These are phyloP conservation scores for Sternarchorhynchus goeldii DNA, from an alignment of 2,797 vertebrate species.

Conservation along the genomic window DNA sequence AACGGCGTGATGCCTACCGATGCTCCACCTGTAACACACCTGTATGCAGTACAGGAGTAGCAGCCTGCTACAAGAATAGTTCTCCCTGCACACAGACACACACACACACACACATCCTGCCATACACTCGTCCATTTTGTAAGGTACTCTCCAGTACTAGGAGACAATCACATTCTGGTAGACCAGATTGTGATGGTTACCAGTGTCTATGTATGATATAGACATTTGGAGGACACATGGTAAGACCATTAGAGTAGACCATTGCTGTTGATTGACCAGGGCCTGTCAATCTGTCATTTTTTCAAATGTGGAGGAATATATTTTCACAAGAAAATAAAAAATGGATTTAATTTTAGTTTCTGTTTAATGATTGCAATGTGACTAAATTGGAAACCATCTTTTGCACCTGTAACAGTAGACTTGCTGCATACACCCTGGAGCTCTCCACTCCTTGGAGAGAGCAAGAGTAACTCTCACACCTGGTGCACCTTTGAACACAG, in stretches of 20 bases:
- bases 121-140: background rate
- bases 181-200: too few species aligned
- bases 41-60: constrained; percentile 20
- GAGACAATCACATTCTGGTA: too few species aligned
- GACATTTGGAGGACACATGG: too few species aligned
- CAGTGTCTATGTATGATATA: too few species aligned
- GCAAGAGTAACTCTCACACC: constrained; percentile 16
- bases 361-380: too few species aligned
- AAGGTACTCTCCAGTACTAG: too few species aligned
- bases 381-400: constrained; percentile 5
- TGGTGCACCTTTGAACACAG: constrained; percentile 22
- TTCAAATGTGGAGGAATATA: too few species aligned
- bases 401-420: background rate
- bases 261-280: too few species aligned
- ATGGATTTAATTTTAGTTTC: too few species aligned
- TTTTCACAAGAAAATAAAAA: too few species aligned
- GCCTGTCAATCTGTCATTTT: too few species aligned
- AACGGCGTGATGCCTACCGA: constrained; percentile 64
- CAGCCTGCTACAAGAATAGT: background rate
- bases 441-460: constrained; percentile 8
- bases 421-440: constrained; percentile 21
- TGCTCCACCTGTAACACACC: constrained; percentile 63
- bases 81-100: background rate
- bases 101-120: background rate
- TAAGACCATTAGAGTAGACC: too few species aligned